Evolutionary conservation across 2,888 invertebrate genomes (phyloP), one percentile per base, ranked within the genome.

Genomic region (Drosophila algonquin): DNA sequence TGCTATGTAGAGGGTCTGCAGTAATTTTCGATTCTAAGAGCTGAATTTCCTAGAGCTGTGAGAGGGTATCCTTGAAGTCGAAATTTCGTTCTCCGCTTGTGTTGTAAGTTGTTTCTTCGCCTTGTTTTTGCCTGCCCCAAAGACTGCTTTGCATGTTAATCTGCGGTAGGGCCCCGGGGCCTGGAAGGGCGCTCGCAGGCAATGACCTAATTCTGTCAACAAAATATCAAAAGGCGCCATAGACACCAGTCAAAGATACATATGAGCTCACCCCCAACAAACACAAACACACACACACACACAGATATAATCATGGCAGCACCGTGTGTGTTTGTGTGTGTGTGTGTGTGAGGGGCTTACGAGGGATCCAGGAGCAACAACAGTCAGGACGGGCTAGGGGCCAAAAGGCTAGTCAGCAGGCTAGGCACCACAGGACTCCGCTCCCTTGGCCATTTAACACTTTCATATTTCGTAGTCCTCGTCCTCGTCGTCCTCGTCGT

Each of bases 181-280:
- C n/a, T n/a, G 40, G 40, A 7, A 7, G 58, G 65, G 64, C 73
- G 78, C 74, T 72, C 60, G 60, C 67, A 77, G 80, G 73, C 82
- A 73, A 73, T 84, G 85, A 79, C 85, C 85, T 70, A 76, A 84
- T 80, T 84, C 77, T 79, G 84, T 79, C 82, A 82, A 79, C 73
- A 75, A 68, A 75, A 81, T 80, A 79, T 76, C 76, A 74, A 63
- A 73, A 69, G 69, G 58, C 63, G 48, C 44, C 57, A 57, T 57
- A 69, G 63, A 69, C 61, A 56, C 63, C 54, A 63, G 62, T 70
- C 57, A 73, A 57, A 73, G 67, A 70, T 56, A 40, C 40, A n/a
- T 40, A 76, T 53, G 59, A 69, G 57, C 67, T 46, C 60, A 64
- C 58, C 35, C 48, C 62, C 3, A 3, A 10, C 3, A 10, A 2